phyloP scores from a whole-genome alignment of 2,888 invertebrate species.

The Trachelus troglodyta region DNA sequence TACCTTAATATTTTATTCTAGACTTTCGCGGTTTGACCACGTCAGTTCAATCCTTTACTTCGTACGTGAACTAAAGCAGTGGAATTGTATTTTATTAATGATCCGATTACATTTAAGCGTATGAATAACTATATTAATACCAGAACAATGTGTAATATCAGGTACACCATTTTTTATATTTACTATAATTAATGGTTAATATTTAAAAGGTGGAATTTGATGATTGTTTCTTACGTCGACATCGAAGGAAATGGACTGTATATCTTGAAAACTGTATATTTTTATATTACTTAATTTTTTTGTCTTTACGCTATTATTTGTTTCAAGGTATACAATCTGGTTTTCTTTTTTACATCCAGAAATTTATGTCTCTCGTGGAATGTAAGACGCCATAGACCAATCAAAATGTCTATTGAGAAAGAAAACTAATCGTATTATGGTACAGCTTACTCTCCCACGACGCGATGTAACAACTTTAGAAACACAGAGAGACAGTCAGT shows the following conservation, averaged over 20 bases:
- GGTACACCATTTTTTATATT: no score
- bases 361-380: not conserved
- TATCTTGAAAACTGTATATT: no score
- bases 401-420: not conserved
- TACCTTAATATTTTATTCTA: not conserved
- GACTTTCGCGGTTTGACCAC: not conserved
- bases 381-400: not conserved
- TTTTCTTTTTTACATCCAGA: not conserved
- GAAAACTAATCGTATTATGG: not conserved
- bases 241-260: no score
- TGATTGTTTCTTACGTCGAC: no score
- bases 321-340: not conserved
- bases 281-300: no score
- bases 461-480: not conserved
- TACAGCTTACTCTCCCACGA: not conserved
- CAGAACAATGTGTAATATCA: no score
- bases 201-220: no score
- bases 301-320: not conserved
- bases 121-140: no score
- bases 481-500: not conserved
- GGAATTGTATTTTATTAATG: no score
- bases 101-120: no score
- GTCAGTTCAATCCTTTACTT: not conserved
- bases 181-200: no score
- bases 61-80: no score